Conservation (phyloP, 2,797 vertebrate genomes). For the Xerus rutilus region DNA sequence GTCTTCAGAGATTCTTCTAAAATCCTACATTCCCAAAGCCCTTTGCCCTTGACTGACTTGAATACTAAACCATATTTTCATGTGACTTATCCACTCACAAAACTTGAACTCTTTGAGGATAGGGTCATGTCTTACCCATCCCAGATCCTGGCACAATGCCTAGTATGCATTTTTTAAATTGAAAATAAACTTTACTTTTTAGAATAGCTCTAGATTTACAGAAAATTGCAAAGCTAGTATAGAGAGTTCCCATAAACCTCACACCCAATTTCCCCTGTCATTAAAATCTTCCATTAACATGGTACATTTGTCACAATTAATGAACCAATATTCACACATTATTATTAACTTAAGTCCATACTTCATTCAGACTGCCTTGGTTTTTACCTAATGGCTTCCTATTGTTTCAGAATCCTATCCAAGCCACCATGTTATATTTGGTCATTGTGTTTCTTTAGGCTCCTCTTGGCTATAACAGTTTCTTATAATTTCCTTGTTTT, state of each 20-base stretch:
- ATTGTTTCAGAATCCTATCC: background rate
- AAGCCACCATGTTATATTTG: background rate
- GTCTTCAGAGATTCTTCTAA: background rate
- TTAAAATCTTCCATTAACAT: conserved; percentile 41
- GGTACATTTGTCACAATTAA: conserved; percentile 44
- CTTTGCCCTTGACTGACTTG: too few species aligned
- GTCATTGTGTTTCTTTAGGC: background rate
- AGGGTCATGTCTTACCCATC: background rate
- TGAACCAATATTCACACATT: background rate
- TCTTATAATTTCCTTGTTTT: conserved; percentile 12
- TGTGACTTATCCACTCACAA: background rate
- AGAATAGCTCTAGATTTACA: background rate
- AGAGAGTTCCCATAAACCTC: background rate
- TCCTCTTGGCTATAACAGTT: background rate
- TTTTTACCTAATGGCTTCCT: background rate
- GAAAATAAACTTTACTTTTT: conserved; percentile 50
- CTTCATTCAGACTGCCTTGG: background rate
- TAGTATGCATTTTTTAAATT: conserved; percentile 30
- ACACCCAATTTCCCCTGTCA: background rate
- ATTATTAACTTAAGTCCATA: conserved; percentile 10
- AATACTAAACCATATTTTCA: background rate
- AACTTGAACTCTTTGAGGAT: background rate
- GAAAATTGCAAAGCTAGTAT: conserved; percentile 1
- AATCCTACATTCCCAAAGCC: background rate
- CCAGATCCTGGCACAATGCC: background rate